Evolutionary conservation across 2,113 vertebrate genomes (phyloP).

Genomic region (Callipepla californica): DNA sequence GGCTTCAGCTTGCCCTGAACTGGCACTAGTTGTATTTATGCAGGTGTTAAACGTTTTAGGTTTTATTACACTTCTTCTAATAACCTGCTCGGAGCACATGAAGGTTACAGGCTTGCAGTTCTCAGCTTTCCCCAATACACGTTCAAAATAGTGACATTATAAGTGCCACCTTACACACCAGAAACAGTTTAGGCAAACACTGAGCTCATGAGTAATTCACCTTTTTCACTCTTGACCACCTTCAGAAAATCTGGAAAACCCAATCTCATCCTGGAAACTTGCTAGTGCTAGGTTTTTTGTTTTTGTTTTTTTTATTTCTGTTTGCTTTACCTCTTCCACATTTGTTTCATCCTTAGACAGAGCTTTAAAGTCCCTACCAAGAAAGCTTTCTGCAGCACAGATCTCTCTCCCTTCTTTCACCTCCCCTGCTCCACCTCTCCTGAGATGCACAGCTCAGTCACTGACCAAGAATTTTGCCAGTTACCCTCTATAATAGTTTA

Average conservation of each 20-base stretch:
- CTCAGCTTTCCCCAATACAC: not conserved
- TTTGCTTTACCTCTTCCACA: not conserved
- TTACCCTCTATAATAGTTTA: not conserved
- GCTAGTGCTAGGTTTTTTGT: fast-evolving
- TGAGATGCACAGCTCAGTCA: not conserved
- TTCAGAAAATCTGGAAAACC: fast-evolving
- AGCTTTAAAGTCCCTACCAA: not conserved
- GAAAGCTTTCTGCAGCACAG: not conserved
- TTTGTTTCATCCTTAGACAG: not conserved
- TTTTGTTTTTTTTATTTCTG: not conserved
- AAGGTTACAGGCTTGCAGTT: not conserved
- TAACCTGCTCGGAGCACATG: not conserved
- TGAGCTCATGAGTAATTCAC: not conserved
- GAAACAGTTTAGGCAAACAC: not conserved
- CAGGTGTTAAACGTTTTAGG: slow-evolving; percentile 12
- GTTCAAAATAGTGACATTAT: not conserved
- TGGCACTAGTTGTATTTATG: not conserved
- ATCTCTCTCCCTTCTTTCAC: not conserved
- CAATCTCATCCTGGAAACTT: not conserved
- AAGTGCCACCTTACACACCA: not conserved
- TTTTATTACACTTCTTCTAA: not conserved
- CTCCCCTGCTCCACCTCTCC: not conserved
- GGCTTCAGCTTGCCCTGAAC: not conserved
- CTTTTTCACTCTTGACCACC: not conserved
- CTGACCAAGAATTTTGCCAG: not conserved